Base-by-base conservation (phyloP, 2,888 invertebrate genomes). In the Onthophagus sagittarius region DNA sequence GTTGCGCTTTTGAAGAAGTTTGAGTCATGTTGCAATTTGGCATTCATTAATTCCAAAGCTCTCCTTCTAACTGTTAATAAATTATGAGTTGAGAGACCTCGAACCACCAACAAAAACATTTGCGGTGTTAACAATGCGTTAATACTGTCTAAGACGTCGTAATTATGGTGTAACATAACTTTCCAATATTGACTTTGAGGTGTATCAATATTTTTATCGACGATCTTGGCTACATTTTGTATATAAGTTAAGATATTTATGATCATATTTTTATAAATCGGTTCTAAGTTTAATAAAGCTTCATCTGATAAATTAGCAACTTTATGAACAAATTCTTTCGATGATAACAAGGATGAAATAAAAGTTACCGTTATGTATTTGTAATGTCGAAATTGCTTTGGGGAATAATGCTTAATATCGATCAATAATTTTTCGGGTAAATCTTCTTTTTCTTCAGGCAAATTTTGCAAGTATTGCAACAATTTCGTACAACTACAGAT, bases 11-110 rank as follows among this genome's bases (percentile, higher is more conserved):
- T 84, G 70, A 91, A 89, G 79, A 91, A 90, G 75, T 89, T 88
- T 2, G 88, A 87, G 75, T 91, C 90, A 75, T 90, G 88, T 77
- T 93, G 92, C 5, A 98, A 87, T 84, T 96, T 94, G 6, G 89
- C 88, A 79, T 94, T 96, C 0, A 98, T 85, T 62, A 98, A 85
- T 80, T 98, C 97, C 85, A 98, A 88, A 0, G 95, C 91, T 82
- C 95, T 93, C 74, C 93, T 89, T 76, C 93, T 89, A 0, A 98
- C 92, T 5, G 90, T 90, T 11, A 90, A 84, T 15, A 93, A 83
- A 62, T 91, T 90, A 80, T 95, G 93, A 70, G 89, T 88, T 79
- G 94, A 84, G 71, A 98, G 85, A 0, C 92, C 91, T 76, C 91
- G 88, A 0, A 96, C 88, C 0, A 96, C 95, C 63, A 90, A 87